A percentile compares a stretch with the other conserved stretches of the same genome.
phyloP scores from a whole-genome alignment of 2,797 vertebrate species.

The Chaetophractus vellerosus region DNA sequence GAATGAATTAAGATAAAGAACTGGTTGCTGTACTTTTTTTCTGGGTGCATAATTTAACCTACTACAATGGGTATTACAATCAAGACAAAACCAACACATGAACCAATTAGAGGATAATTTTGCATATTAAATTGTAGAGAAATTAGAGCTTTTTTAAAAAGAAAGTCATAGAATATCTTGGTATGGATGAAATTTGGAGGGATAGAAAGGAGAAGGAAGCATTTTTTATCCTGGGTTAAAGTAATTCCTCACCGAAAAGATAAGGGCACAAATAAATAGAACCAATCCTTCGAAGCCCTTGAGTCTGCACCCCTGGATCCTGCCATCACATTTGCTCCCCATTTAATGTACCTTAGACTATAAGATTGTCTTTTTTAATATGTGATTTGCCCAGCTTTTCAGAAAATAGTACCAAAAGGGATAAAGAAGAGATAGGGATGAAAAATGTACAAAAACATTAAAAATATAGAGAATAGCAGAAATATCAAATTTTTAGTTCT shows the following conservation, averaged over 20 bases:
- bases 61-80: background rate
- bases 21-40: no score
- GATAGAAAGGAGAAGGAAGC: background rate
- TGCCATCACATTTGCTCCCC: background rate
- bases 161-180: background rate
- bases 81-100: background rate
- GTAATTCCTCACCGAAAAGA: background rate
- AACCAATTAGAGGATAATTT: constrained; percentile 39
- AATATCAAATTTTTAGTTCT: background rate
- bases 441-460: background rate
- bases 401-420: background rate
- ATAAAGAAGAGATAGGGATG: background rate
- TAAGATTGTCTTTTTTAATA: background rate
- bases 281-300: background rate
- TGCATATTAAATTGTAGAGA: background rate
- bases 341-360: background rate
- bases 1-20: no score
- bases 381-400: background rate
- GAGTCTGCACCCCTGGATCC: background rate
- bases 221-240: background rate
- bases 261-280: background rate
- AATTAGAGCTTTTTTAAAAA: background rate
- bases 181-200: background rate
- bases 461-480: background rate
- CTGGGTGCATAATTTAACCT: no score